Evolutionary conservation across 1,140 invertebrate genomes (phyloP), one percentile per base, ranked within the genome.

Genomic region (Frieseomelitta varia): DNA sequence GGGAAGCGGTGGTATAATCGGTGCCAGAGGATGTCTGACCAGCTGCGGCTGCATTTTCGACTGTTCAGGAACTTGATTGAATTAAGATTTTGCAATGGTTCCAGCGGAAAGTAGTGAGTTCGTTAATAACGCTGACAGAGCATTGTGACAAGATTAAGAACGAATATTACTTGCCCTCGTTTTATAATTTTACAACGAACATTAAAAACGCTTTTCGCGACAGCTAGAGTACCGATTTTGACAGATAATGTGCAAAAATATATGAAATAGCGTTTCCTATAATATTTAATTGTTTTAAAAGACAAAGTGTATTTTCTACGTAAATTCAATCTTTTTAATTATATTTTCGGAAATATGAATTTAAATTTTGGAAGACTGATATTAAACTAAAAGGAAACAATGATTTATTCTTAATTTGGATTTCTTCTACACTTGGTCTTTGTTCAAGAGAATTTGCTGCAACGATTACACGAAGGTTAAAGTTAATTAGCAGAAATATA

Each of bases 21-120:
- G 61, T 17, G 34, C 63, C 78, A 63, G 80, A 68, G 24, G 30
- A 82, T 63, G 73, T 67, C 65, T 65, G 65, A n/a, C 75, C 81
- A 83, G 81, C 75, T 83, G 81, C 51, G 75, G 34, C 81, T 39
- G 55, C 68, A 71, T 69, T 77, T 67, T 77, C 55, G 55, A 83
- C 77, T 51, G 55, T 34, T 78, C 30, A 61, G 55, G 21, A 84
- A 79, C 73, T 75, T 87, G 63, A 86, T 82, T 67, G 34, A 73
- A 79, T 71, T 61, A 58, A 79, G 63, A 71, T 61, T 63, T 15
- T 51, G 12, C 67, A 4, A 68, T 39, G 63, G 30, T 61, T 77
- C 27, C 12, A 30, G 24, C 10, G 30, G 27, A 67, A 27, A 67
- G 74, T 61, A 75, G 21, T n/a, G n/a, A n/a, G 6, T 30, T 73